Conservation (phyloP, 2,888 invertebrate genomes). For the Patella caerulea region DNA sequence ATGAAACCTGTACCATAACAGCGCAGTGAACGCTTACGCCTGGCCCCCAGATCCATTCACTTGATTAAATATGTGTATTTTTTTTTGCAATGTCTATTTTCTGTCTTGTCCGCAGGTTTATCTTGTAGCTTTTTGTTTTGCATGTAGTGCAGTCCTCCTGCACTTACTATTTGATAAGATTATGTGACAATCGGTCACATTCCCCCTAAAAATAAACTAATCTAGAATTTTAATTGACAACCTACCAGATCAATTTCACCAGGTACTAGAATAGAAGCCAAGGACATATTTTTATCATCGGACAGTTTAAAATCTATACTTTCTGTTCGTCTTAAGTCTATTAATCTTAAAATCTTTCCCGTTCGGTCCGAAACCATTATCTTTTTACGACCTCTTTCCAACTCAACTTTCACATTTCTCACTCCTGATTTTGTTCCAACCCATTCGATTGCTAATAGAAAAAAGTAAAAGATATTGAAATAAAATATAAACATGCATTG, state of each 20-base stretch:
- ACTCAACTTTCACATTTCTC: constrained; percentile 48
- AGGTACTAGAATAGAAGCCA: constrained; percentile 44
- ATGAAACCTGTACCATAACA: too few relatives aligned
- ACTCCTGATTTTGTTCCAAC: constrained; percentile 50
- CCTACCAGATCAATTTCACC: constrained; percentile 54
- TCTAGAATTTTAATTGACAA: neutral
- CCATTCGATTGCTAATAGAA: constrained; percentile 59
- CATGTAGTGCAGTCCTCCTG: too few relatives aligned
- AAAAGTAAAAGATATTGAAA: neutral
- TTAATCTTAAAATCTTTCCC: constrained; percentile 49
- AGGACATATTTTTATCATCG: constrained; percentile 41
- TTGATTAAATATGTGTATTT: too few relatives aligned
- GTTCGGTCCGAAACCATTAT: constrained; percentile 49
- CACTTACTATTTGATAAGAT: too few relatives aligned
- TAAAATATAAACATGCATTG: too few relatives aligned
- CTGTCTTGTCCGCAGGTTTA: too few relatives aligned
- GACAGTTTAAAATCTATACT: constrained; percentile 46
- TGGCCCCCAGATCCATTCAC: too few relatives aligned
- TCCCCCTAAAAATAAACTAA: too few relatives aligned
- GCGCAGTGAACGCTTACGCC: too few relatives aligned
- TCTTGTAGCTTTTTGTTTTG: too few relatives aligned
- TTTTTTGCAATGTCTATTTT: too few relatives aligned
- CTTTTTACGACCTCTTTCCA: constrained; percentile 48
- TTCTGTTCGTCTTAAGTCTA: constrained; percentile 46
- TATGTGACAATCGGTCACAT: too few relatives aligned